Evolutionary conservation across 1,140 invertebrate species (phyloP), one percentile per base, ranked within the genome.

Genomic region (Micrasema minimum): DNA sequence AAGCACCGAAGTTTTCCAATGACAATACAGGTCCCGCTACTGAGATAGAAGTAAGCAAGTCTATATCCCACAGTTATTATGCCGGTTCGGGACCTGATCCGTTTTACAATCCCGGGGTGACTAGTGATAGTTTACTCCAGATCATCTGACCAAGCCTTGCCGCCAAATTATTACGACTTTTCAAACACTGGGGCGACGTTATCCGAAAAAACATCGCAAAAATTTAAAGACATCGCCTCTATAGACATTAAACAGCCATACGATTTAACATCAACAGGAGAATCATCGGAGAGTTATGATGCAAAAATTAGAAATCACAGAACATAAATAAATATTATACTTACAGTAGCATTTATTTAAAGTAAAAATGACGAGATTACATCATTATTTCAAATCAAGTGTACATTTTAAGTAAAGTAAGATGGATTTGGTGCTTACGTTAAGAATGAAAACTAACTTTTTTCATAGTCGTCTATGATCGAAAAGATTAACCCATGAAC

Each of bases 51-150:
- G 22, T 75, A 31, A 75, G 71, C 38, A 75, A 72, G 64, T 75
- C 74, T 5, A 71, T 75, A 53, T 75, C 74, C 6, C 74, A 75
- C 48, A 75, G 74, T 53, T 75, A 75, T 50, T 75, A 75, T 43
- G 74, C 74, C 3, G 74, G 74, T n/a, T 55, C 71, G 4, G 74
- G 59, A 9, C 74, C 71, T 14, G 74, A 75, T 68, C 74, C 71
- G 12, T 71, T 72, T 12, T 75, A 67, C 31, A 48, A 35, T 20
- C 55, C 62, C 1, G 64, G 55, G 43, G 6, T 22, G 10, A n/a
- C 66, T 18, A 23, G 64, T 11, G 48, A 41, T 31, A 31, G 14
- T 43, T n/a, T 65, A 12, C 61, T 7, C n/a, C n/a, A 43, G 12
- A 2, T 20, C 57, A 10, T 66, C 48, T 6, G 66, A 53, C n/a